phyloP scores from a whole-genome alignment of 2,797 vertebrate species.

The Peromyscus attwateri region DNA sequence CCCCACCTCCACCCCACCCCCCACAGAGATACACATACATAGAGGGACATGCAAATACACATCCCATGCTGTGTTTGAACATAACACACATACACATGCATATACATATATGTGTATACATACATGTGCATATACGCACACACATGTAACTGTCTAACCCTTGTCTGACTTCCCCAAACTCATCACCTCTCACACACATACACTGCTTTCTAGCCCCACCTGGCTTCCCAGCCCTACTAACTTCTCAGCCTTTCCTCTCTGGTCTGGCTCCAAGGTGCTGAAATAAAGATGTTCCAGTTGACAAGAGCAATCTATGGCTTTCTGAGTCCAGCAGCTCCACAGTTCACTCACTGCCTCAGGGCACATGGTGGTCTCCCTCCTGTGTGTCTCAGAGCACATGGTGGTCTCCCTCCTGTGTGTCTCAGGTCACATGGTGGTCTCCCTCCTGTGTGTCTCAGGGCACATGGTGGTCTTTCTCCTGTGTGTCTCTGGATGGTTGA shows the following conservation, averaged over 20 bases:
- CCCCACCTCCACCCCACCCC: neutral
- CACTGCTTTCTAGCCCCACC: neutral
- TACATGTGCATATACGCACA: neutral
- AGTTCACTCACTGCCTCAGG: neutral
- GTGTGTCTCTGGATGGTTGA: too few relatives aligned
- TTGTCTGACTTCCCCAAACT: neutral
- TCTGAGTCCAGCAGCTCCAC: neutral
- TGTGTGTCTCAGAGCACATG: accelerated
- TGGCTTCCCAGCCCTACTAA: neutral
- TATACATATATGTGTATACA: neutral
- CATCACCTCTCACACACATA: too few relatives aligned
- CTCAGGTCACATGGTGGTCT: neutral
- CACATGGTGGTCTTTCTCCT: too few relatives aligned
- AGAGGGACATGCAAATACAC: neutral
- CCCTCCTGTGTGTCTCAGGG: too few relatives aligned
- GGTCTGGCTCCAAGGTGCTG: neutral
- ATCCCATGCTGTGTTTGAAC: neutral
- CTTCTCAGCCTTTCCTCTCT: too few relatives aligned
- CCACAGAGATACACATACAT: neutral
- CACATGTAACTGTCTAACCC: neutral
- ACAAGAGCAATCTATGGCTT: neutral
- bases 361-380: neutral
- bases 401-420: too few relatives aligned
- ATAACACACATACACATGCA: neutral
- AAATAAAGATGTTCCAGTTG: neutral